Evolutionary conservation across 2,113 vertebrate genomes (phyloP).

Genomic region (Canis aureus): DNA sequence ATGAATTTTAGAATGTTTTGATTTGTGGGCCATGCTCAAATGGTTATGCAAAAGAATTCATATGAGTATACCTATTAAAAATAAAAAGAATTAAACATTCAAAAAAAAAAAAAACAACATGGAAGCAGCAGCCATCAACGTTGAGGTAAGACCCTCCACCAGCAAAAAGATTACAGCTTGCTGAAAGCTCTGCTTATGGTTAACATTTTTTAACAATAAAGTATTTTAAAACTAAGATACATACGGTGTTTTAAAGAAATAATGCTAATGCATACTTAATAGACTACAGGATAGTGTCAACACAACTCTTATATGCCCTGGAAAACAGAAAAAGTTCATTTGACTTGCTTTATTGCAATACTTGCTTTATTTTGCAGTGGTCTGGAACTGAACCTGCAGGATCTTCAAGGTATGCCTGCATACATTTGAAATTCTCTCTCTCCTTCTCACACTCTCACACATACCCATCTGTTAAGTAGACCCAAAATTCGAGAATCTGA

Average conservation of each 20-base stretch:
- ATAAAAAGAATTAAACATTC: background rate
- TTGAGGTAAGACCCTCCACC: background rate
- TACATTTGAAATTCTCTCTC: slow-evolving; percentile 7
- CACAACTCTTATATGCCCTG: background rate
- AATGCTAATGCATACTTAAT: background rate
- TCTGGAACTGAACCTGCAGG: background rate
- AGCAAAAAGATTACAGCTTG: background rate
- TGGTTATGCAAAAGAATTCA: background rate
- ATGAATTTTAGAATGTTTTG: background rate
- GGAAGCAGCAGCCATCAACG: no score
- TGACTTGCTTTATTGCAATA: background rate
- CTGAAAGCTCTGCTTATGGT: background rate
- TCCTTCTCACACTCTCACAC: background rate
- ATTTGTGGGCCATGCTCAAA: background rate
- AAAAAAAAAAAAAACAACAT: background rate
- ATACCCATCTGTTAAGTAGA: background rate
- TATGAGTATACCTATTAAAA: background rate
- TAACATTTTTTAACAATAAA: background rate
- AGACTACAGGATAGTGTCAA: background rate
- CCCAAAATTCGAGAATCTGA: background rate
- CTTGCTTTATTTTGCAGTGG: background rate
- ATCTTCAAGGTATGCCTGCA: background rate
- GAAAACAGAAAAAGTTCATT: background rate
- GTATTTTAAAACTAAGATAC: background rate
- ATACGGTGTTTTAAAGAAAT: background rate